A percentile compares a stretch with the other conserved stretches of the same genome.
phyloP scores from a whole-genome alignment of 2,797 vertebrate genomes.

The Nasua narica region DNA sequence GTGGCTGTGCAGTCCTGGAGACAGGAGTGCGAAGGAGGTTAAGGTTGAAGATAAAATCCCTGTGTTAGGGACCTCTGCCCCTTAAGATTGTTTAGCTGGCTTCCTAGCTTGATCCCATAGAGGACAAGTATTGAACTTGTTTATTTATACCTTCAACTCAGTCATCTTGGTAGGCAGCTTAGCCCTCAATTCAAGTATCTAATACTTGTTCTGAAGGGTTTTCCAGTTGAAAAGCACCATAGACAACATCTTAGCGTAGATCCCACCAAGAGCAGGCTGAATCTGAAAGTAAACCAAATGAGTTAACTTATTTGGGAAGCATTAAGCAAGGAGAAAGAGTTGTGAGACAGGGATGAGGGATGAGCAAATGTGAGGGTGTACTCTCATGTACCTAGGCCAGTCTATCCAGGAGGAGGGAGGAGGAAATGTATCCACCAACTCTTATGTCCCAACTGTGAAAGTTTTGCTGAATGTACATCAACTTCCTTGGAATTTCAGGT shows the following conservation, averaged over 20 bases:
- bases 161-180: background rate
- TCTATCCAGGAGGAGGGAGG: background rate
- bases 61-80: background rate
- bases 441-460: fast-evolving
- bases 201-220: background rate
- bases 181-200: background rate
- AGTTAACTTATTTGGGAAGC: background rate
- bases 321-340: background rate
- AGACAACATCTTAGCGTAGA: background rate
- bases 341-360: background rate
- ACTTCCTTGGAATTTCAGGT: background rate
- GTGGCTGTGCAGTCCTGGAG: background rate
- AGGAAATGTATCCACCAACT: background rate
- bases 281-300: background rate
- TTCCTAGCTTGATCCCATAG: background rate
- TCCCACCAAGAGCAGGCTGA: background rate
- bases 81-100: background rate
- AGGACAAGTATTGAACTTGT: background rate
- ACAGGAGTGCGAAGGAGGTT: background rate
- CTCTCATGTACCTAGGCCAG: background rate
- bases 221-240: background rate
- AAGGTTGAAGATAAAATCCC: background rate
- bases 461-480: background rate
- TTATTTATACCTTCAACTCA: background rate
- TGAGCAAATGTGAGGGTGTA: background rate